Conservation (phyloP, 1,140 invertebrate species). For the Phymorhynchus buccinoides region DNA sequence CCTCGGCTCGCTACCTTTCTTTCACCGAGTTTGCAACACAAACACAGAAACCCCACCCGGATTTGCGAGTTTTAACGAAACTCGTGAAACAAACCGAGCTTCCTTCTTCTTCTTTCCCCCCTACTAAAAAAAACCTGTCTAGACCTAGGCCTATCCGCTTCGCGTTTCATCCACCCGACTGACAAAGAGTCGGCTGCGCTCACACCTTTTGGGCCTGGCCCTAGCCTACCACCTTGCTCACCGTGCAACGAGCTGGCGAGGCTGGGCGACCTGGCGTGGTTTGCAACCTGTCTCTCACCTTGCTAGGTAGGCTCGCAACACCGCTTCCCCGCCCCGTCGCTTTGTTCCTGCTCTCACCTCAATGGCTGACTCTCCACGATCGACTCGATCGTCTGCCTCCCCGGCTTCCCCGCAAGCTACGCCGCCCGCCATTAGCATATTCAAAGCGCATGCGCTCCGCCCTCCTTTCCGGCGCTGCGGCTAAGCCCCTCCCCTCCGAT, state of each 20-base stretch:
- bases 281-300: constrained; percentile 39
- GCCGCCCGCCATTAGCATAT: constrained; percentile 36
- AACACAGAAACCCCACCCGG: not conserved
- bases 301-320: constrained; percentile 14
- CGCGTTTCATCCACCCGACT: constrained; percentile 18
- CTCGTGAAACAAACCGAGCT: too few species aligned
- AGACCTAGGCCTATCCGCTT: constrained; percentile 13
- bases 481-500: not conserved
- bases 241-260: constrained; percentile 14
- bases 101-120: not conserved
- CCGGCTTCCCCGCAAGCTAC: too few species aligned
- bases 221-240: constrained; percentile 10
- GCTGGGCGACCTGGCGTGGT: constrained; percentile 20
- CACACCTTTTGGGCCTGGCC: constrained; percentile 26
- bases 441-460: constrained; percentile 19
- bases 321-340: constrained; percentile 27
- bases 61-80: not conserved
- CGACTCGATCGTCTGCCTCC: not conserved
- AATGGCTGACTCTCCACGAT: constrained; percentile 28
- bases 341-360: constrained; percentile 37
- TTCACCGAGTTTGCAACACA: too few species aligned
- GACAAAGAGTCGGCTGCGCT: not conserved
- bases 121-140: not conserved
- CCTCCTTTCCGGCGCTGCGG: not conserved
- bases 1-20: not conserved